Evolutionary conservation across 2,888 invertebrate genomes (phyloP).

Genomic region (Acanthosepion pharaonis): DNA sequence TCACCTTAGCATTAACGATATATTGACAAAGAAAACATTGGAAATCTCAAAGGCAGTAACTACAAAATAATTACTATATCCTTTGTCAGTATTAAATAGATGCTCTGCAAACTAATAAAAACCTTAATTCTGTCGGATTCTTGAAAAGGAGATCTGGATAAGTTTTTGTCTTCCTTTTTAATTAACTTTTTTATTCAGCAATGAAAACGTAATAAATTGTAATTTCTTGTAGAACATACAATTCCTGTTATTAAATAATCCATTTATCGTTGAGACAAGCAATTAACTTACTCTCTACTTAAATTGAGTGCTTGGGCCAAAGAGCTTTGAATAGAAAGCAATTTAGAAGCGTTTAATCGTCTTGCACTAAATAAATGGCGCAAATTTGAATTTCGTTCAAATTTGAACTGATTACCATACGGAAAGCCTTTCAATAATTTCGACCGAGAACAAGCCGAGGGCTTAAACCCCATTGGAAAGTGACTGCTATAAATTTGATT

Average conservation of each 20-base stretch:
- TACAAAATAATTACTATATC: too few species aligned
- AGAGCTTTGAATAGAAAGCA: not conserved
- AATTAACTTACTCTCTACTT: not conserved
- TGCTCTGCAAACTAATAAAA: too few species aligned
- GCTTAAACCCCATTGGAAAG: not conserved
- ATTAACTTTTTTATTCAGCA: not conserved
- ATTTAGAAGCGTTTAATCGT: not conserved
- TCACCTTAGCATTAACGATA: too few species aligned
- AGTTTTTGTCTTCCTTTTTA: not conserved
- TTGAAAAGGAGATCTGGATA: too few species aligned
- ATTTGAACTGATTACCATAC: not conserved
- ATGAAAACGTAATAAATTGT: not conserved
- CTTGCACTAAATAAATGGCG: not conserved
- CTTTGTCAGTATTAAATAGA: too few species aligned
- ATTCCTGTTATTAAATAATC: not conserved
- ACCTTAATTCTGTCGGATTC: too few species aligned
- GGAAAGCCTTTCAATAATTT: not conserved
- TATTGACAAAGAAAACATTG: too few species aligned
- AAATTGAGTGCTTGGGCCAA: not conserved
- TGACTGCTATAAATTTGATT: not conserved
- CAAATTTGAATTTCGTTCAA: not conserved
- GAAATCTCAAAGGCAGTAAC: too few species aligned
- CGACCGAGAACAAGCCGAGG: not conserved
- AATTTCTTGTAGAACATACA: not conserved
- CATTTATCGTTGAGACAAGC: not conserved